These are phyloP conservation scores for Myxocyprinus asiaticus DNA, from an alignment of 2,113 vertebrate genomes.

Conservation along the genomic window DNA sequence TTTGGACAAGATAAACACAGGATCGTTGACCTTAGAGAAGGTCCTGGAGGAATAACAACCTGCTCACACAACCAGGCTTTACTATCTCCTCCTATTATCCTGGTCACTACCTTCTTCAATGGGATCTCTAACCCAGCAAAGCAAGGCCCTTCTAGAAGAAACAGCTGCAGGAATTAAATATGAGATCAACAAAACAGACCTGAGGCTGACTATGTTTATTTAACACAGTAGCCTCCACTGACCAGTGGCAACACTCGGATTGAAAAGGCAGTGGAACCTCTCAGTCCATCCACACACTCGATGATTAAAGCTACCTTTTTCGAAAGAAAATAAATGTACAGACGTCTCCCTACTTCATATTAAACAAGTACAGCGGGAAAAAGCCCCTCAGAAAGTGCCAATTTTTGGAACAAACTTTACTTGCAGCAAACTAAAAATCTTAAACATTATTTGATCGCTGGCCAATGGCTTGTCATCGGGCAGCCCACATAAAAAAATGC, in stretches of 20 bases:
- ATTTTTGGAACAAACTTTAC: slow-evolving; percentile 55
- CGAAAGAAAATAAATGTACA: slow-evolving; percentile 40
- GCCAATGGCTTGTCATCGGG: slow-evolving; percentile 70
- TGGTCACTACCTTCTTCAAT: background rate
- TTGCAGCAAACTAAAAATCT: slow-evolving; percentile 59
- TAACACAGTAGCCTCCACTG: slow-evolving; percentile 7
- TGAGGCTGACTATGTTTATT: slow-evolving; percentile 3
- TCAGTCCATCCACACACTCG: background rate
- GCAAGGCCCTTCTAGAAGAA: too few species aligned
- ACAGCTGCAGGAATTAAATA: background rate
- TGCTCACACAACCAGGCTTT: background rate
- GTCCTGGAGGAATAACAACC: slow-evolving; percentile 6
- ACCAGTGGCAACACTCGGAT: slow-evolving; percentile 19
- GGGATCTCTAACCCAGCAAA: background rate
- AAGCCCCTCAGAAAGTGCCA: slow-evolving; percentile 44
- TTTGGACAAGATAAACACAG: slow-evolving; percentile 38
- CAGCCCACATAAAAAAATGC: slow-evolving; percentile 67
- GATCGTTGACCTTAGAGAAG: slow-evolving; percentile 18
- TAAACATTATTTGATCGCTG: slow-evolving; percentile 60
- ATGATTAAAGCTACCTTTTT: slow-evolving; percentile 38
- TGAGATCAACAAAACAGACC: background rate
- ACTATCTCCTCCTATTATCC: background rate
- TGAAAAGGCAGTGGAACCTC: slow-evolving; percentile 5
- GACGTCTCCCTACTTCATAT: slow-evolving; percentile 20
- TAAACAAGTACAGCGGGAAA: slow-evolving; percentile 11